phyloP scores from a whole-genome alignment of 2,113 vertebrate species.

The Lamprologus speciosus region DNA sequence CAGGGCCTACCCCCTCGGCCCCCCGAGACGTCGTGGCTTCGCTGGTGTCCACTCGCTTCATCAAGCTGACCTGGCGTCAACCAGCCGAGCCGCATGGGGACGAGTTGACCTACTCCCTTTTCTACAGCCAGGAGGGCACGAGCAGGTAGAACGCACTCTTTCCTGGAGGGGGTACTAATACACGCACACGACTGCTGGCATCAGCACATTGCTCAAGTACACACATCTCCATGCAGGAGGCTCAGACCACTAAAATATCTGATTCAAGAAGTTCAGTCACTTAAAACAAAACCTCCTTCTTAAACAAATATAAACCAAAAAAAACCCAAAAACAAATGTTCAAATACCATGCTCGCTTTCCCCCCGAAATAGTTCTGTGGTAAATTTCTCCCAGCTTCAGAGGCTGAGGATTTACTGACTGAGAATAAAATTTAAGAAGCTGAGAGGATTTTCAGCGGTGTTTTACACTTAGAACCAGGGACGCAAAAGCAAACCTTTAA shows the following conservation, averaged over 20 bases:
- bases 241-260: neutral
- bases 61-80: conserved; percentile 93
- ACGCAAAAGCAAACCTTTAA: neutral
- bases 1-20: conserved; percentile 85
- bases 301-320: neutral
- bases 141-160: conserved; percentile 74
- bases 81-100: conserved; percentile 91
- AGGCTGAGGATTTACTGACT: neutral
- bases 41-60: conserved; percentile 97
- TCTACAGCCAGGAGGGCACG: conserved; percentile 88
- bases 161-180: neutral
- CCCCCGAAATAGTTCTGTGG: neutral
- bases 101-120: conserved; percentile 92
- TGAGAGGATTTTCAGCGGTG: neutral
- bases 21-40: conserved; percentile 95
- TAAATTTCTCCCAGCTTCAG: neutral
- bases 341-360: neutral
- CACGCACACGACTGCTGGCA: neutral
- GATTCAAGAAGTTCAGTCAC: neutral
- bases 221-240: neutral
- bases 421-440: neutral
- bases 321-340: accelerated
- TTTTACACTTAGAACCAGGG: too few species aligned
- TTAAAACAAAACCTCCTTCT: neutral
- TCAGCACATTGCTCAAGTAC: neutral